Conservation (phyloP, 92 coral and sea anemone species). For the Meandrina meandrites region DNA sequence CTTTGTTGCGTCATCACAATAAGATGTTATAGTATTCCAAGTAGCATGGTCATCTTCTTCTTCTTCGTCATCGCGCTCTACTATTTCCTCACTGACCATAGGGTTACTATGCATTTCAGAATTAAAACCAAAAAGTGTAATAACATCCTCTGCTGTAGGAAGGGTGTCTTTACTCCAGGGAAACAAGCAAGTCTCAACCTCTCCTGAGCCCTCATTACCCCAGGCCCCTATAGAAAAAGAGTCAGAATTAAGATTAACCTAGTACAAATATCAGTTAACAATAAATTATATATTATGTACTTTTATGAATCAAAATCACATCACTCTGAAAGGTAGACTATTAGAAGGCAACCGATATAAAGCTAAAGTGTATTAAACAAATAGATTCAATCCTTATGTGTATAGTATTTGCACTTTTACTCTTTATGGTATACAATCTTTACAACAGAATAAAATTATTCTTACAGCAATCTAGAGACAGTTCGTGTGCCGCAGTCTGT, state of each 20-base stretch:
- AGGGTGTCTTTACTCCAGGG: slow-evolving; percentile 61
- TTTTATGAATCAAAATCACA: too few relatives aligned
- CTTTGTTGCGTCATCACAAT: background rate
- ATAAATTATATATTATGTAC: too few relatives aligned
- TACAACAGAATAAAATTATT: too few relatives aligned
- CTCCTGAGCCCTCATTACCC: slow-evolving; percentile 47
- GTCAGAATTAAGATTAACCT: background rate
- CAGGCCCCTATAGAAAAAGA: slow-evolving; percentile 1
- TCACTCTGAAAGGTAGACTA: too few relatives aligned
- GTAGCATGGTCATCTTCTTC: background rate
- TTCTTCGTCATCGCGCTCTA: slow-evolving; percentile 11
- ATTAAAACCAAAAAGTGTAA: slow-evolving; percentile 38
- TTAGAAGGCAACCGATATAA: too few relatives aligned
- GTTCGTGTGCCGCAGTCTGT: slow-evolving; percentile 40
- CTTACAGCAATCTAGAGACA: slow-evolving; percentile 55
- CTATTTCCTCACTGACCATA: background rate
- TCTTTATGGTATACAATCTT: too few relatives aligned
- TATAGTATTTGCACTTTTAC: too few relatives aligned
- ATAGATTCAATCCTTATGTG: too few relatives aligned
- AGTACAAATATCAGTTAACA: background rate
- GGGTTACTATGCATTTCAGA: slow-evolving; percentile 46
- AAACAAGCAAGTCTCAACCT: slow-evolving; percentile 42
- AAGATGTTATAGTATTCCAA: slow-evolving; percentile 23
- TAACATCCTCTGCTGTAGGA: slow-evolving; percentile 41
- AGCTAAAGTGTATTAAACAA: too few relatives aligned